Conservation (phyloP, 2,113 vertebrate genomes). For the Elaphurus davidianus region DNA sequence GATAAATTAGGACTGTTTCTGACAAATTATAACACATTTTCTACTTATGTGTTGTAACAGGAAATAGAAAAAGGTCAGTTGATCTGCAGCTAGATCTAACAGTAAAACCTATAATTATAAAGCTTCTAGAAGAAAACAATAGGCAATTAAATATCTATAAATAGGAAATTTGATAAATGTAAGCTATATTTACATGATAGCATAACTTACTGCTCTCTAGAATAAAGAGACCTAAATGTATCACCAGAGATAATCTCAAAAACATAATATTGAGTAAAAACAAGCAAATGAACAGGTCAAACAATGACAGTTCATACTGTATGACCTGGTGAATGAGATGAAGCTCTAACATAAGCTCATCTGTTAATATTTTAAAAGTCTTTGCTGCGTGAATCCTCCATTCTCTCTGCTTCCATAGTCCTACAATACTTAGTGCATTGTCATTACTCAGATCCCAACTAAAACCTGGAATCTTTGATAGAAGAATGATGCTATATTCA, state of each 20-base stretch:
- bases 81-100: not conserved
- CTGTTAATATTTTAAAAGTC: not conserved
- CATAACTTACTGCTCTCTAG: not conserved
- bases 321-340: not conserved
- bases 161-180: not conserved
- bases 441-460: not conserved
- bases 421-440: not conserved
- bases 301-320: not conserved
- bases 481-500: not conserved
- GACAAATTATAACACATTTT: not conserved
- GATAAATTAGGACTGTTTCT: not conserved
- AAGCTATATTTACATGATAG: not conserved
- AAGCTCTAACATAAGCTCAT: not conserved
- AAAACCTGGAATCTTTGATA: not conserved
- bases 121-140: not conserved
- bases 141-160: not conserved
- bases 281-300: not conserved
- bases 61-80: not conserved
- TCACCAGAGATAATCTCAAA: not conserved
- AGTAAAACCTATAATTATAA: not conserved
- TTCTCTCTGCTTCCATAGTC: not conserved
- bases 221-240: not conserved
- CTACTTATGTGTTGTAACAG: not conserved
- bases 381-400: not conserved
- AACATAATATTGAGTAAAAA: not conserved